These are phyloP conservation scores for Dendrolimus houi DNA, from an alignment of 2,888 invertebrate genomes.

Conservation along the genomic window DNA sequence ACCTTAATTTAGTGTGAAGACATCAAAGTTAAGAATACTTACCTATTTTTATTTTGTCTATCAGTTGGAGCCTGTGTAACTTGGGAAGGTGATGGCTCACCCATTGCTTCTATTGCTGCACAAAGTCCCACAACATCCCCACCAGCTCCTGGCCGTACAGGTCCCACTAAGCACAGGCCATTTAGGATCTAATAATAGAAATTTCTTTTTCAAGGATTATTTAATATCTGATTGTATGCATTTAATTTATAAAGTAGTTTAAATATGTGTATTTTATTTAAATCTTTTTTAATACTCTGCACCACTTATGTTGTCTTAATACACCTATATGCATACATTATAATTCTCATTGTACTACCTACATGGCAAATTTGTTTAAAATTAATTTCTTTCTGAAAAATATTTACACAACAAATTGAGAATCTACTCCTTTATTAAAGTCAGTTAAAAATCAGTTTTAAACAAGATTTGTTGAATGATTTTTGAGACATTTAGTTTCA, in stretches of 20 bases:
- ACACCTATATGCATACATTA: too few species aligned
- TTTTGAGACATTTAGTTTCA: too few species aligned
- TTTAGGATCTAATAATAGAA: conserved; percentile 80
- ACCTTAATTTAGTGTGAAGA: too few species aligned
- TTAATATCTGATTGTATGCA: too few species aligned
- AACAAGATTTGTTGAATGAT: too few species aligned
- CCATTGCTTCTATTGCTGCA: conserved; percentile 90
- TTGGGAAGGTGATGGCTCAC: conserved; percentile 88
- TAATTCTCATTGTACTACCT: neutral
- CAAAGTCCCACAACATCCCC: conserved; percentile 87
- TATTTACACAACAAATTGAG: too few species aligned
- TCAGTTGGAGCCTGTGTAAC: conserved; percentile 55
- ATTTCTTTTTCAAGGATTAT: neutral
- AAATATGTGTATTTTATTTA: too few species aligned
- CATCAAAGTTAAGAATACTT: neutral
- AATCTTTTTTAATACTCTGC: too few species aligned
- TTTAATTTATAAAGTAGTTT: too few species aligned
- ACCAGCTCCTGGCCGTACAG: conserved; percentile 78
- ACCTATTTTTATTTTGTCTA: conserved; percentile 17
- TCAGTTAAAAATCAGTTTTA: too few species aligned
- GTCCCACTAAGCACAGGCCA: conserved; percentile 88
- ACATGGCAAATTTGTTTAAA: neutral
- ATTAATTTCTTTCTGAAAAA: neutral
- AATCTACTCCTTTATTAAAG: too few species aligned
- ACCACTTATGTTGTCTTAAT: too few species aligned